phyloP scores from a whole-genome alignment of 1,140 invertebrate species.

The Apocrypta bakeri region DNA sequence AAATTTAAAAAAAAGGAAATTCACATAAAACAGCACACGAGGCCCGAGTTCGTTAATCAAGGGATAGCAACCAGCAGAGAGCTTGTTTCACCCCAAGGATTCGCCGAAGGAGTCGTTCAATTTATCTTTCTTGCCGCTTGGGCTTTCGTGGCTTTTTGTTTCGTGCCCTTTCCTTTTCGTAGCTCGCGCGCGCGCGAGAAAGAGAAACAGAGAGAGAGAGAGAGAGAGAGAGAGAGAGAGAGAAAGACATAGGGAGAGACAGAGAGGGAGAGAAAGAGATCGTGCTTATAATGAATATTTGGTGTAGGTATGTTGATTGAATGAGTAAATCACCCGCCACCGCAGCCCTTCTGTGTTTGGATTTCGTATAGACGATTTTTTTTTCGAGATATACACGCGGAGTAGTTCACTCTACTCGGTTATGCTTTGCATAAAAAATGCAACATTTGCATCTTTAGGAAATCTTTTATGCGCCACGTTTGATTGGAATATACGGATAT shows the following conservation, averaged over 20 bases:
- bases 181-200: too few species aligned
- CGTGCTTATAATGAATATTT: constrained; percentile 44
- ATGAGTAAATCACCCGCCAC: constrained; percentile 46
- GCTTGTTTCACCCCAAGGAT: constrained; percentile 16
- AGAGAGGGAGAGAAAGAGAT: not conserved
- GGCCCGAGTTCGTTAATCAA: constrained; percentile 45
- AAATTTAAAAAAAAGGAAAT: constrained; percentile 8
- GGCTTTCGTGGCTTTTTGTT: constrained; percentile 1
- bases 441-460: constrained; percentile 24
- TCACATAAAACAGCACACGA: not conserved
- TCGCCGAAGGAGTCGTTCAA: constrained; percentile 36
- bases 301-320: constrained; percentile 51
- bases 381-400: not conserved
- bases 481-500: not conserved
- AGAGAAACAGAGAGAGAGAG: too few species aligned
- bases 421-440: constrained; percentile 37
- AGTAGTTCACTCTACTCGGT: too few species aligned
- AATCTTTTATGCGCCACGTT: not conserved
- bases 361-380: not conserved
- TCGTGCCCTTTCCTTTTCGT: not conserved
- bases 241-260: too few species aligned
- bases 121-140: constrained; percentile 36
- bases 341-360: not conserved
- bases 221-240: too few species aligned
- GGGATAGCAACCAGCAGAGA: not conserved